These are phyloP conservation scores for Centropus unirufus DNA, from an alignment of 2,113 vertebrate species.

Conservation along the genomic window DNA sequence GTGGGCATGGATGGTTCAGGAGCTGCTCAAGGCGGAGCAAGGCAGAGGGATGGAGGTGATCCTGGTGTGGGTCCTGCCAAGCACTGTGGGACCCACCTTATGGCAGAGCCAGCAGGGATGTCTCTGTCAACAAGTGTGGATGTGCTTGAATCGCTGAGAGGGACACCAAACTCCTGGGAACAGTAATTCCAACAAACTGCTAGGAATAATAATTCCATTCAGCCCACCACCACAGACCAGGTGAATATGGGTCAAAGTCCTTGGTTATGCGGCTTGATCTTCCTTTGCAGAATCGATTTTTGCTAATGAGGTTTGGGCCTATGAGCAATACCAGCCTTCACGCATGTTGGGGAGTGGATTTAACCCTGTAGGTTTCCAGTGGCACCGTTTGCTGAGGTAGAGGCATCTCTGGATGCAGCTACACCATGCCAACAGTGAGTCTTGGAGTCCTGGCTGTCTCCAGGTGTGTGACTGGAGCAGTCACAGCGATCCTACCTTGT, in stretches of 20 bases:
- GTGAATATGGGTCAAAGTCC: neutral
- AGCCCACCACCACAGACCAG: too few species aligned
- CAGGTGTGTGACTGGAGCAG: neutral
- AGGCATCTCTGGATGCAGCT: neutral
- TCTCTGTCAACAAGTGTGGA: neutral
- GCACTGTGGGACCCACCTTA: neutral
- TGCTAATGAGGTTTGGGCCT: neutral
- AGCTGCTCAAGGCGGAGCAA: neutral
- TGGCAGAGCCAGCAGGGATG: neutral
- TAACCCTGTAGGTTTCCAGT: neutral
- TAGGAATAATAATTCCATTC: too few species aligned
- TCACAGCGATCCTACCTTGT: neutral
- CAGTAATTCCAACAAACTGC: neutral
- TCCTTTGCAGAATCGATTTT: neutral
- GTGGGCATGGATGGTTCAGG: neutral
- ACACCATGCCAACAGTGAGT: neutral
- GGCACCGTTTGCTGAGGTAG: neutral
- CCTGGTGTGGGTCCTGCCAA: neutral
- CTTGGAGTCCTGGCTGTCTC: neutral
- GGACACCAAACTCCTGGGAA: neutral
- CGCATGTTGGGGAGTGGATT: neutral
- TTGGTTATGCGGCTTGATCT: accelerated
- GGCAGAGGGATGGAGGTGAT: neutral
- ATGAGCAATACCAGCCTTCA: neutral
- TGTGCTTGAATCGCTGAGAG: neutral